Evolutionary conservation across 2,888 invertebrate genomes (phyloP).

Genomic region (Lepidochrysops patricia): DNA sequence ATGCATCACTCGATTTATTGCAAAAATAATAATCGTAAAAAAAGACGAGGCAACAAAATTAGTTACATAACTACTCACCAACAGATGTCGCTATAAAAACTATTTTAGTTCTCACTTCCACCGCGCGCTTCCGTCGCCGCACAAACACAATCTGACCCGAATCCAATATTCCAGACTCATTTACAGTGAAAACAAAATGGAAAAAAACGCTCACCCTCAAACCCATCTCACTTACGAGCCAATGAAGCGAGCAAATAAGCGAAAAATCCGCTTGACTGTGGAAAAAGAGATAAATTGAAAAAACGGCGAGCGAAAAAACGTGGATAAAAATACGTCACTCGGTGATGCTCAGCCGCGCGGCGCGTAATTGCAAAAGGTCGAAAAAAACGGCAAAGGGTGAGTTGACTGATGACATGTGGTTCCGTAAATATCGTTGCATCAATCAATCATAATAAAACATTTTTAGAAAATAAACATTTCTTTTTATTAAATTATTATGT

Average conservation of each 20-base stretch:
- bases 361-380: conserved; percentile 58
- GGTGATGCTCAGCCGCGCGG: conserved; percentile 54
- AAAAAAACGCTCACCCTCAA: conserved; percentile 34
- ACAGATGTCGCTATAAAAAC: conserved; percentile 34
- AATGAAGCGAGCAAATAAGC: conserved; percentile 73
- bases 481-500: too few species aligned
- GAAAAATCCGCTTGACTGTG: conserved; percentile 66
- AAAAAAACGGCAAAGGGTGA: conserved; percentile 36
- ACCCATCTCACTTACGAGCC: conserved; percentile 70
- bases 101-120: conserved; percentile 32
- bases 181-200: conserved; percentile 40
- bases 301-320: conserved; percentile 38
- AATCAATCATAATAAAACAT: too few species aligned
- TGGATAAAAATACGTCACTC: conserved; percentile 49
- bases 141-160: conserved; percentile 26
- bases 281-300: conserved; percentile 67
- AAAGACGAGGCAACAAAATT: neutral
- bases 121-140: conserved; percentile 21
- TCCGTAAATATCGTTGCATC: conserved; percentile 29
- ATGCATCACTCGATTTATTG: too few species aligned
- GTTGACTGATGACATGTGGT: conserved; percentile 27
- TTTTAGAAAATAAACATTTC: too few species aligned
- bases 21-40: too few species aligned
- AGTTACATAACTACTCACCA: conserved; percentile 28
- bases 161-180: conserved; percentile 27